phyloP scores from a whole-genome alignment of 2,797 vertebrate species.

The Artibeus jamaicensis region DNA sequence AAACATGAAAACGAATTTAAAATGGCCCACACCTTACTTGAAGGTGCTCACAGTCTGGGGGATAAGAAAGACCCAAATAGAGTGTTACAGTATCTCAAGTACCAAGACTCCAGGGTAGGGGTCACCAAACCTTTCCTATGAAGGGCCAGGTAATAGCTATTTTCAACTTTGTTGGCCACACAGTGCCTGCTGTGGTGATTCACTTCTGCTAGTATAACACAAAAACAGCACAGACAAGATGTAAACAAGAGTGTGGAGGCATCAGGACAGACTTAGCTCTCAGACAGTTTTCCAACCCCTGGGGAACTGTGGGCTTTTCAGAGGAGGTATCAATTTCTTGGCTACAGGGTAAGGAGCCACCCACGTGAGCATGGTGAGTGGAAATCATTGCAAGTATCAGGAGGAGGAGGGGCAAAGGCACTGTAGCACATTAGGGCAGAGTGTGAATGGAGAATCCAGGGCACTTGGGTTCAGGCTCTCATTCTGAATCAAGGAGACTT shows the following conservation, averaged over 20 bases:
- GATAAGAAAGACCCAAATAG: background rate
- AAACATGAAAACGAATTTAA: background rate
- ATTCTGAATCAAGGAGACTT: background rate
- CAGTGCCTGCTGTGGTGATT: background rate
- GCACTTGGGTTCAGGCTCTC: background rate
- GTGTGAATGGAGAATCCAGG: background rate
- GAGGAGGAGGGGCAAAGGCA: background rate
- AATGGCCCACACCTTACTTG: background rate
- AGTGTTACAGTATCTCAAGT: background rate
- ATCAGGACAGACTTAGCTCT: background rate
- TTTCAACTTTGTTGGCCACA: background rate
- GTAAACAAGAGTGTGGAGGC: background rate
- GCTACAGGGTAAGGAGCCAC: background rate
- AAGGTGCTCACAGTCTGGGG: background rate
- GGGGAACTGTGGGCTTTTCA: background rate
- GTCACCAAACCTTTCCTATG: background rate
- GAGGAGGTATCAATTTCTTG: background rate
- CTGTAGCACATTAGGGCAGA: background rate
- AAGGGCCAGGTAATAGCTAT: background rate
- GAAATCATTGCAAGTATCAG: background rate
- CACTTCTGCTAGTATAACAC: background rate
- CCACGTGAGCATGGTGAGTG: background rate
- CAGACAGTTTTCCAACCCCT: background rate
- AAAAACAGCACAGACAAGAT: background rate
- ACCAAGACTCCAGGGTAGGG: background rate